These are phyloP conservation scores for Calameuta filiformis DNA, from an alignment of 2,888 invertebrate species.

Conservation along the genomic window DNA sequence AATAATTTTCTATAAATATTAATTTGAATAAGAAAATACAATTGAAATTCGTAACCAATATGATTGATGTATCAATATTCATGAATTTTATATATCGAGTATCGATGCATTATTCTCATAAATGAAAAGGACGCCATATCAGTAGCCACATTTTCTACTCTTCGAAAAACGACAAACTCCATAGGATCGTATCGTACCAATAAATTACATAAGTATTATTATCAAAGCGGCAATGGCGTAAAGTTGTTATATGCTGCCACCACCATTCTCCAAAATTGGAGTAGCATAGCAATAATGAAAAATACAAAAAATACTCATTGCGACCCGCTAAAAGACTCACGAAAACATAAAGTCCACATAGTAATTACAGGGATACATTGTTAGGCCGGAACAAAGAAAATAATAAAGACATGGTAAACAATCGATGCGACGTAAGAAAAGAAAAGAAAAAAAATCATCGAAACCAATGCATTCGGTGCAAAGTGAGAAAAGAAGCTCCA, in stretches of 20 bases:
- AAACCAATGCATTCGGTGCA: neutral
- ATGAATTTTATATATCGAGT: neutral
- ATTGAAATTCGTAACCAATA: neutral
- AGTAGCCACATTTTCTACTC: neutral
- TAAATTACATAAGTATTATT: neutral
- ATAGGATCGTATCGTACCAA: neutral
- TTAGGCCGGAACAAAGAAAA: neutral
- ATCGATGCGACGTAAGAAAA: neutral
- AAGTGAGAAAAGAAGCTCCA: neutral
- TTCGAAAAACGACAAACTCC: neutral
- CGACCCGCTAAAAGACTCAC: neutral
- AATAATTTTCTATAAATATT: neutral
- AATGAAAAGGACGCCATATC: neutral
- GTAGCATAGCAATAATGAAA: neutral
- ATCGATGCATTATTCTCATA: neutral
- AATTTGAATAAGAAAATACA: neutral
- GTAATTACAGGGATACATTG: neutral
- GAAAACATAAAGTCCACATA: neutral
- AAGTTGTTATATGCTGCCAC: slow-evolving; percentile 39
- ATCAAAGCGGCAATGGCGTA: neutral
- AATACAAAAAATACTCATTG: neutral
- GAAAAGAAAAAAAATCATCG: neutral
- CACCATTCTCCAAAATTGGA: slow-evolving; percentile 30
- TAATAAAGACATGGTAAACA: too few species aligned
- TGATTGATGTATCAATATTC: neutral